phyloP scores from a whole-genome alignment of 1,140 invertebrate genomes.

The Drosophila watanabei region DNA sequence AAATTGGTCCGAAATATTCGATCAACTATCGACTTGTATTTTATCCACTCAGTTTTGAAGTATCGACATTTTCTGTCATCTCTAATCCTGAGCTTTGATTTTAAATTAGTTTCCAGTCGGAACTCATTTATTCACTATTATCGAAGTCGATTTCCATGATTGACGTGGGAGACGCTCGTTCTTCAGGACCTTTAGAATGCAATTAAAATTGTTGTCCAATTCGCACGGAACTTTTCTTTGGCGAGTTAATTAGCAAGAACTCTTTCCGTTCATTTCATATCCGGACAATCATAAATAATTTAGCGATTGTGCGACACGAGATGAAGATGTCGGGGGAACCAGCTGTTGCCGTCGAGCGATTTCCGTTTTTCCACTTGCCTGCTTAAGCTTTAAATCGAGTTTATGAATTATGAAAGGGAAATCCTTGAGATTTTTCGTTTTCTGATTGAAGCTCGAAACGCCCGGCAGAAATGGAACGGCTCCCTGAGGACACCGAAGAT shows the following conservation, averaged over 20 bases:
- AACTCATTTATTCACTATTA: constrained; percentile 13
- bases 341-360: constrained; percentile 43
- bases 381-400: constrained; percentile 34
- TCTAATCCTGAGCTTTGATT: background rate
- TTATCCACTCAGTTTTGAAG: background rate
- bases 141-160: constrained; percentile 28
- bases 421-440: constrained; percentile 32
- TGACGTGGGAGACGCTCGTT: constrained; percentile 5
- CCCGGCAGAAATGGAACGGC: constrained; percentile 55
- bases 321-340: constrained; percentile 16
- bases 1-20: background rate
- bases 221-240: constrained; percentile 16
- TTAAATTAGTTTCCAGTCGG: constrained; percentile 23
- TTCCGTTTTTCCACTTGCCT: constrained; percentile 49
- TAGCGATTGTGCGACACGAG: constrained; percentile 25
- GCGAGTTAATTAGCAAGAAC: constrained; percentile 59
- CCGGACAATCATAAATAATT: constrained; percentile 63
- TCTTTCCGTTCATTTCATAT: constrained; percentile 69
- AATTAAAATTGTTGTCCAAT: constrained; percentile 60
- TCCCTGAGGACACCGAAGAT: constrained; percentile 53
- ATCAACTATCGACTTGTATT: background rate
- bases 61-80: background rate
- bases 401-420: constrained; percentile 32
- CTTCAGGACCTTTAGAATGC: constrained; percentile 8
- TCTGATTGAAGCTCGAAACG: background rate